Base-by-base conservation (phyloP, 2,113 vertebrate species). In the Megaceryle maxima region DNA sequence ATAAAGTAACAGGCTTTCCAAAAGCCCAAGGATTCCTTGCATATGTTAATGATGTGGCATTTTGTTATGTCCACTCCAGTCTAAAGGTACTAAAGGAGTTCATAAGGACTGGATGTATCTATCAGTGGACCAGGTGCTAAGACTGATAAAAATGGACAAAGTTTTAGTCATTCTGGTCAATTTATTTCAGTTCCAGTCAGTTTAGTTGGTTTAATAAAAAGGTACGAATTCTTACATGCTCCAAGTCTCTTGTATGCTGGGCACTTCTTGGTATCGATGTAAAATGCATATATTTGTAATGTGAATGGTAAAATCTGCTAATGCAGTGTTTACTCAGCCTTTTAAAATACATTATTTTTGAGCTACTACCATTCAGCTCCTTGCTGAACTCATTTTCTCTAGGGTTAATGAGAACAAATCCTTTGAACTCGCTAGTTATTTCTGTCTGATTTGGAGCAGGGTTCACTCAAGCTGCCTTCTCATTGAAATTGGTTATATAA, bases 381-480 rank as follows among this genome's bases (percentile, higher is more conserved):
- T 7, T 33, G 25, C 90, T 60, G 78, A 93, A 64, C 57, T 80
- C 28, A 35, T 95, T 92, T 92, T 93, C 82, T 92, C 35, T 39
- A 28, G 85, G 75, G 88, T 95, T 94, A 95, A 93, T 92, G 79
- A 94, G 89, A 92, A 84, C 67, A 88, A 95, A 94, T 73, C 67
- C 82, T 90, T 90, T 86, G 85, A 94, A 93, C 75, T 85, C 8
- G 0, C 31, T 29, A 22, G 62, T 90, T 78, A 25, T 90, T 93
- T 66, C 77, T 87, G 81, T 62, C 56, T 89, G 82, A 83, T 90
- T 87, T 43, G 70, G 78, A 73, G 79, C 55, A 69, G 70, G 74
- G 70, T 53, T 90, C 70, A 39, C 62, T 77, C 66, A 21, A 35
- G 35, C 44, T 63, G 74, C 81, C 68, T 78, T 92, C 50, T 15